Percentiles rank a stretch among this genome's conserved stretches.
phyloP scores from a whole-genome alignment of 2,888 invertebrate species.

The Cryptocheilus praepositus region DNA sequence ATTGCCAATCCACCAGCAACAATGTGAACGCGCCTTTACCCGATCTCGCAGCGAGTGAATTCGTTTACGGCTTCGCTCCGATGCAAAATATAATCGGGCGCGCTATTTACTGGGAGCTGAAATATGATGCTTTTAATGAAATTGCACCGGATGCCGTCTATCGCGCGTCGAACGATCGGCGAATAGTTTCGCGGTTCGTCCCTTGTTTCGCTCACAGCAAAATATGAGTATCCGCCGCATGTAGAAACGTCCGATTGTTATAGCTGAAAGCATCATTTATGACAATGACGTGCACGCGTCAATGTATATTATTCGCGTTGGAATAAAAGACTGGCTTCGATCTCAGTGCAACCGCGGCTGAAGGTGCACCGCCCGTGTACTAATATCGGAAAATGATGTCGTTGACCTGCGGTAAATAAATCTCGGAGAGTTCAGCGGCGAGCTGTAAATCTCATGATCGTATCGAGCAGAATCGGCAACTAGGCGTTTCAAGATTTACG shows the following conservation, averaged over 20 bases:
- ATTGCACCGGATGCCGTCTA: constrained; percentile 13
- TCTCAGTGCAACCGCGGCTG: background rate
- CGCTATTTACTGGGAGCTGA: constrained; percentile 26
- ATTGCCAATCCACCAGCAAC: background rate
- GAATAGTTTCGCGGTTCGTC: background rate
- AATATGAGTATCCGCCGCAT: background rate
- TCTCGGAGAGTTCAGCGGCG: no score
- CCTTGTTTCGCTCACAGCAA: constrained; percentile 2
- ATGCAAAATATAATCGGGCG: constrained; percentile 23
- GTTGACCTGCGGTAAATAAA: no score
- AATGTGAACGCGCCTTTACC: no score
- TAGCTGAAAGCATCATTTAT: background rate
- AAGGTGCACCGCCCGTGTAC: no score
- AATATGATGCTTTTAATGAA: constrained; percentile 35
- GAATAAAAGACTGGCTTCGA: background rate
- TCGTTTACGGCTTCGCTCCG: background rate
- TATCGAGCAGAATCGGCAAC: no score
- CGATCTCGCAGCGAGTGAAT: background rate
- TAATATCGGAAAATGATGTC: no score
- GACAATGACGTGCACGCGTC: background rate
- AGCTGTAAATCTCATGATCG: no score
- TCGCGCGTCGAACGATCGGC: background rate
- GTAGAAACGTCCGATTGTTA: background rate
- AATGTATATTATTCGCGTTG: background rate
- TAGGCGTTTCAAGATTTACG: no score